Percentiles rank a stretch among this genome's conserved stretches.
These are phyloP conservation scores for Oreohelix idahoensis DNA, from an alignment of 1,140 invertebrate species.

Conservation along the genomic window DNA sequence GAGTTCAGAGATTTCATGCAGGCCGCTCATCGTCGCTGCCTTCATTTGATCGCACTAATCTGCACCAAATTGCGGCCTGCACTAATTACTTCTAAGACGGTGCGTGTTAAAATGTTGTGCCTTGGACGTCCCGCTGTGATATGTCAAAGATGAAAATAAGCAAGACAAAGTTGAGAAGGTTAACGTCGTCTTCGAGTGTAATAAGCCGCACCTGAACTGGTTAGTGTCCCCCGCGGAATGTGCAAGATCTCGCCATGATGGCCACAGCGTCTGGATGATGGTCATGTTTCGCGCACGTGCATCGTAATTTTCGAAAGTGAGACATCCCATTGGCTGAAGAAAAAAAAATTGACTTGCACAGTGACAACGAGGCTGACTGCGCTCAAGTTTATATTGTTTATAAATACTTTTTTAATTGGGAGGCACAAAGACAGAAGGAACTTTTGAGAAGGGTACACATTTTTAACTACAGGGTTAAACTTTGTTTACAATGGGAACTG, in stretches of 20 bases:
- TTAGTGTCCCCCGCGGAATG: neutral
- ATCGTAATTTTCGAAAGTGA: neutral
- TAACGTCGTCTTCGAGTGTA: neutral
- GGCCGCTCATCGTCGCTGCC: no score
- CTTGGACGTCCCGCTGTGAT: neutral
- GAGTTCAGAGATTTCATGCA: no score
- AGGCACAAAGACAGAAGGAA: neutral
- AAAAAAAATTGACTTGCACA: neutral
- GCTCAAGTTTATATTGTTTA: neutral
- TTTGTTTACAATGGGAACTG: neutral
- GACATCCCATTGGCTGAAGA: neutral
- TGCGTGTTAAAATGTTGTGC: neutral
- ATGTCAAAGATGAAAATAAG: neutral
- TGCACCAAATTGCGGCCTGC: neutral
- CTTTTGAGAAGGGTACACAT: neutral
- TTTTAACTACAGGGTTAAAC: neutral
- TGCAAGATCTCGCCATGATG: neutral
- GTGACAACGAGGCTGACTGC: neutral
- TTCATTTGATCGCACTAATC: no score
- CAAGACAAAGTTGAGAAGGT: no score
- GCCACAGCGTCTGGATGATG: neutral
- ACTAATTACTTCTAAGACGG: neutral
- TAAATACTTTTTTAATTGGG: constrained; percentile 10
- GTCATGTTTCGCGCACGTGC: neutral
- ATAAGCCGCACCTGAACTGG: neutral